Evolutionary conservation across 1,140 invertebrate species (phyloP).

Genomic region (Heterodera carotae): DNA sequence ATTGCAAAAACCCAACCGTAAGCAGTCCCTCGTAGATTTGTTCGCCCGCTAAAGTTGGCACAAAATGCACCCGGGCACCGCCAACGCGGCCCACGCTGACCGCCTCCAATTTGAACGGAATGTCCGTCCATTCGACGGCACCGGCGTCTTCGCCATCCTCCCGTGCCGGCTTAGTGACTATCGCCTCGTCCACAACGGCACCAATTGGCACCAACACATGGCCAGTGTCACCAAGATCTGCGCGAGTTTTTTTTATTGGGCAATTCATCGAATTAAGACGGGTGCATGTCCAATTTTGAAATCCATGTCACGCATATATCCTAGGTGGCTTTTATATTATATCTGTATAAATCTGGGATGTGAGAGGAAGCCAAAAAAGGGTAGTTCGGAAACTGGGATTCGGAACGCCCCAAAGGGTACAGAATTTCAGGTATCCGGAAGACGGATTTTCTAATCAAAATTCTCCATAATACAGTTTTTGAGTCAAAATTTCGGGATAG

Average conservation of each 20-base stretch:
- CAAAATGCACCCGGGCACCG: slow-evolving; percentile 43
- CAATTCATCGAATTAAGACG: no score
- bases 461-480: neutral
- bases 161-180: neutral
- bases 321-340: no score
- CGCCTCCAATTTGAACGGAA: slow-evolving; percentile 50
- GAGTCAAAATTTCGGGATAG: no score
- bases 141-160: slow-evolving; percentile 8
- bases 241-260: neutral
- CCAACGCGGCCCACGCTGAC: slow-evolving; percentile 44
- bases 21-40: slow-evolving; percentile 23
- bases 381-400: no score
- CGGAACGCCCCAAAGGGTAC: no score
- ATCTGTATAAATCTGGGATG: no score
- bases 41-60: slow-evolving; percentile 44
- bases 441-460: neutral
- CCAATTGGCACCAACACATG: slow-evolving; percentile 22
- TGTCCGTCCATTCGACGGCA: slow-evolving; percentile 30
- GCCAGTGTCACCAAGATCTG: slow-evolving; percentile 52
- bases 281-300: no score
- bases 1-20: no score
- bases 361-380: no score
- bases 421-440: no score
- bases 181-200: neutral
- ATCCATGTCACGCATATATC: no score